Percentiles rank a stretch among this genome's conserved stretches.
These are phyloP conservation scores for Coreius guichenoti DNA, from an alignment of 2,797 vertebrate species.

Conservation along the genomic window DNA sequence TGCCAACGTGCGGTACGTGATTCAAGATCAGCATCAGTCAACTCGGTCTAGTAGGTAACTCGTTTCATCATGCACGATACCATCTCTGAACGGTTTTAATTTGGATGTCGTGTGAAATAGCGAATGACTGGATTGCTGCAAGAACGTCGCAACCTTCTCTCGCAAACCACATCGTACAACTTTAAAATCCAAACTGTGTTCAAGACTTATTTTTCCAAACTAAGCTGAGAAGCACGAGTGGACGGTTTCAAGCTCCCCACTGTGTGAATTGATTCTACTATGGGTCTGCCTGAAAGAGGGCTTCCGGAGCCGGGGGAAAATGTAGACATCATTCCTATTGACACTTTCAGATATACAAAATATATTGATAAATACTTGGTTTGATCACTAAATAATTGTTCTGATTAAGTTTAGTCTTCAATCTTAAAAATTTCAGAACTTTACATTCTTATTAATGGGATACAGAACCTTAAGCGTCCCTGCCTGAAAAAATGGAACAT, in stretches of 20 bases:
- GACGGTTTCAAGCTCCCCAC: conserved; percentile 86
- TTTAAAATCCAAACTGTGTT: conserved; percentile 70
- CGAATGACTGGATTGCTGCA: conserved; percentile 3
- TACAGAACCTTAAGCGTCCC: conserved; percentile 40
- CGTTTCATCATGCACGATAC: not conserved
- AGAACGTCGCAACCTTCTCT: conserved; percentile 35
- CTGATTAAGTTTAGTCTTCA: not conserved
- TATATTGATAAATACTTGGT: not conserved
- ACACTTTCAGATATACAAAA: not conserved
- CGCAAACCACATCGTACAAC: conserved; percentile 62
- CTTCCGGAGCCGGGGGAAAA: conserved; percentile 64
- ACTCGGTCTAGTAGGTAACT: not conserved
- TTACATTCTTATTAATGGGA: not conserved
- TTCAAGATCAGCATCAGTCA: not conserved
- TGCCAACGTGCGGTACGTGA: not conserved
- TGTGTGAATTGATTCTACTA: conserved; percentile 89
- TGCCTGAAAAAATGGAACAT: conserved; percentile 76
- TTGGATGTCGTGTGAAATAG: not conserved
- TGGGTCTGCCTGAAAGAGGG: conserved; percentile 78
- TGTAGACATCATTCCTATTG: not conserved
- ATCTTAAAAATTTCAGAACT: not conserved
- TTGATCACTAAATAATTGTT: accelerated
- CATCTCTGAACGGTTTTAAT: not conserved
- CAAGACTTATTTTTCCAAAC: conserved; percentile 77
- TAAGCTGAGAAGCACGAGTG: conserved; percentile 76